Percentiles rank a stretch among this genome's conserved stretches.
Conservation (phyloP, 2,797 vertebrate species). For the Merluccius polli region DNA sequence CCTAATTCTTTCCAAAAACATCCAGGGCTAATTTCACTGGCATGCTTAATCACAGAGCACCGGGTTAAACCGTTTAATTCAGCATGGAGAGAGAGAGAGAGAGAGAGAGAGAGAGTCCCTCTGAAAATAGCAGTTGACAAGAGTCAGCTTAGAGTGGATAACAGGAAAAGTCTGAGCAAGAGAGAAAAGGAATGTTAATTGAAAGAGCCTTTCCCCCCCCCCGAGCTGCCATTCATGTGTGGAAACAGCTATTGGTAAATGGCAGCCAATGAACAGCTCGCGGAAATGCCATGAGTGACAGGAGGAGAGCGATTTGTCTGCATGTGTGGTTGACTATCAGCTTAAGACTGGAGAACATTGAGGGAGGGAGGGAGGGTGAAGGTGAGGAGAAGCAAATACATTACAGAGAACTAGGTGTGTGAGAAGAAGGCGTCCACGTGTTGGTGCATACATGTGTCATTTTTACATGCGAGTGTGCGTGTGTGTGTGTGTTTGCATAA, state of each 20-base stretch:
- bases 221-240: slow-evolving; percentile 5
- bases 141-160: not conserved
- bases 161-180: not conserved
- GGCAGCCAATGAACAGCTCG: not conserved
- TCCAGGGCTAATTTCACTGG: not conserved
- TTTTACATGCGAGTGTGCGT: not conserved
- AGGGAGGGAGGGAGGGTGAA: not conserved
- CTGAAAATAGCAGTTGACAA: not conserved
- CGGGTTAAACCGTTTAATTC: not conserved
- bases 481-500: no score
- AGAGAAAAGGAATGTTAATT: slow-evolving; percentile 1
- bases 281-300: slow-evolving; percentile 8
- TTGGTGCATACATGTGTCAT: not conserved
- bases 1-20: slow-evolving; percentile 10
- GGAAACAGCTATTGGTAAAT: not conserved
- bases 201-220: not conserved
- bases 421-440: not conserved
- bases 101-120: not conserved
- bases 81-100: not conserved
- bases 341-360: not conserved
- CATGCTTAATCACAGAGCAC: not conserved
- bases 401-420: not conserved
- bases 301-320: not conserved
- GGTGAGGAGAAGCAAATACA: not conserved
- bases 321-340: not conserved